Evolutionary conservation across 2,113 vertebrate species (phyloP).

Genomic region (Thermophis baileyi): DNA sequence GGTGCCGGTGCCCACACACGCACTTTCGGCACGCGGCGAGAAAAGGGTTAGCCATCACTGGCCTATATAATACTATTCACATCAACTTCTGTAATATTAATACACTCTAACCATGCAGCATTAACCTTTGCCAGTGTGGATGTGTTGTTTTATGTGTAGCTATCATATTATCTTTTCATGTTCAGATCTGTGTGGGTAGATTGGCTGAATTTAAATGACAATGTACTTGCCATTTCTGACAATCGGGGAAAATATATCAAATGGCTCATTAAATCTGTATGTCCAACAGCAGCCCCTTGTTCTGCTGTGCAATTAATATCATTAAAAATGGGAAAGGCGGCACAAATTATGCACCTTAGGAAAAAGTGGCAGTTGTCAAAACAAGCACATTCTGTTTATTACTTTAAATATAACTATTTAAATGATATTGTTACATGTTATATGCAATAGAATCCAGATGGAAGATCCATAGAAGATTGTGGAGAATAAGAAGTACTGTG

Average conservation of each 20-base stretch:
- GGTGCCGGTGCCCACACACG: too few relatives aligned
- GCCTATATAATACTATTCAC: background rate
- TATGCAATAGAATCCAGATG: background rate
- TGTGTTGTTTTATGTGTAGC: background rate
- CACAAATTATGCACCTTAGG: background rate
- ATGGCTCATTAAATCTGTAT: background rate
- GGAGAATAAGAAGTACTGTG: background rate
- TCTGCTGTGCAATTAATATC: accelerated
- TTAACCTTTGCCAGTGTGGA: background rate
- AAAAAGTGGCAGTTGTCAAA: background rate
- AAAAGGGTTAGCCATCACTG: too few relatives aligned
- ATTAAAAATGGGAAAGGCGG: background rate
- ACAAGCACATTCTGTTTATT: background rate
- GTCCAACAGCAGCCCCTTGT: background rate
- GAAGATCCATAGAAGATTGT: background rate
- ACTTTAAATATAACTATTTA: background rate
- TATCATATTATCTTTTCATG: background rate
- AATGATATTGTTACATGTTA: background rate
- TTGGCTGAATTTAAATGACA: slow-evolving; percentile 15
- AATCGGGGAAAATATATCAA: accelerated
- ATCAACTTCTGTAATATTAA: slow-evolving; percentile 8
- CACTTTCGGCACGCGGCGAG: too few relatives aligned
- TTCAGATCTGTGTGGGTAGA: slow-evolving; percentile 1
- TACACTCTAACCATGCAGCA: slow-evolving; percentile 28
- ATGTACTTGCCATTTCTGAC: background rate